Conservation (phyloP, 2,797 vertebrate species). For the Rhinoraja longicauda region DNA sequence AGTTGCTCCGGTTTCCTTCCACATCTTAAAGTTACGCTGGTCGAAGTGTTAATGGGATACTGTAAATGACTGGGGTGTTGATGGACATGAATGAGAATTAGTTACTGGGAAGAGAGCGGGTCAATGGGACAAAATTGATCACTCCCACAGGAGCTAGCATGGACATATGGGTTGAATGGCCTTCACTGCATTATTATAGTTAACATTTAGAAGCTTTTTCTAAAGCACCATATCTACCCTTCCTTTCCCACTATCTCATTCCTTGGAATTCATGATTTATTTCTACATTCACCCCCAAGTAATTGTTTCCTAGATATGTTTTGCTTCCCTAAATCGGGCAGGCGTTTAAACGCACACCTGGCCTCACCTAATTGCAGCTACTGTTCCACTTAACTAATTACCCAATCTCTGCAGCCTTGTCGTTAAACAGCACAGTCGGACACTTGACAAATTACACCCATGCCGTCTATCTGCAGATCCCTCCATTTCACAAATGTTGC, state of each 20-base stretch:
- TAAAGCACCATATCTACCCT: background rate
- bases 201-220: no score
- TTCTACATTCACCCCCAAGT: background rate
- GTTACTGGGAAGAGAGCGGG: no score
- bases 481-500: background rate
- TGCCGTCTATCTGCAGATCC: no score
- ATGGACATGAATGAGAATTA: no score
- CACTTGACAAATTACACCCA: background rate
- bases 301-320: background rate
- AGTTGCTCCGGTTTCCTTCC: no score
- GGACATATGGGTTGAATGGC: no score
- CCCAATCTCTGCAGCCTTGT: background rate
- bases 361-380: background rate
- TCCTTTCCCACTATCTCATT: background rate
- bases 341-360: background rate
- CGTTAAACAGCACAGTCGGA: background rate
- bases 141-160: no score
- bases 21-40: no score
- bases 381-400: background rate
- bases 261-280: background rate
- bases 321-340: background rate
- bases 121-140: no score
- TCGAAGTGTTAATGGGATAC: no score
- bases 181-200: background rate
- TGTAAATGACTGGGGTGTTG: no score